Conservation (phyloP, 2,113 vertebrate species). For the Sarotherodon lohbergeri region DNA sequence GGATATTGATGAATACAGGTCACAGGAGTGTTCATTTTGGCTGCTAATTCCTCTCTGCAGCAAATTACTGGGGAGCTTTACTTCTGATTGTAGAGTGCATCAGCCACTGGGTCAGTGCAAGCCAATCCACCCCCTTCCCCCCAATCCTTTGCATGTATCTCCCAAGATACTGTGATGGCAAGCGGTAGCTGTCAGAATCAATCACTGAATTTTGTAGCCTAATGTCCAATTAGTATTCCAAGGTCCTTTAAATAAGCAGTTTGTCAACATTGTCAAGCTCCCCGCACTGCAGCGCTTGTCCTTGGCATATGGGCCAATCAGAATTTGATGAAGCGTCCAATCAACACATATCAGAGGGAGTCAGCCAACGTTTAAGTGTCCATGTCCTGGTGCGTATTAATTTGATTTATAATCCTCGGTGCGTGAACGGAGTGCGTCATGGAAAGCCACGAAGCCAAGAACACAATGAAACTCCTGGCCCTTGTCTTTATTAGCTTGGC, state of each 20-base stretch:
- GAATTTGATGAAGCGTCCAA: constrained; percentile 49
- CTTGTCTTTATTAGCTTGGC: constrained; percentile 48
- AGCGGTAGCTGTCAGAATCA: constrained; percentile 29
- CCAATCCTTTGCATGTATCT: not conserved
- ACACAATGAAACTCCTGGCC: constrained; percentile 42
- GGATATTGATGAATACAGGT: not conserved
- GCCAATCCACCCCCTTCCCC: not conserved
- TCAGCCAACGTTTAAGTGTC: constrained; percentile 19
- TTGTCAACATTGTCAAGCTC: constrained; percentile 41
- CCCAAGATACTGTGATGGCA: not conserved
- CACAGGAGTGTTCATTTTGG: not conserved
- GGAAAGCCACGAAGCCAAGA: constrained; percentile 40
- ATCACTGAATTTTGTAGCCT: constrained; percentile 12
- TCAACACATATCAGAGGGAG: constrained; percentile 27
- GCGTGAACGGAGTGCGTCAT: constrained; percentile 24
- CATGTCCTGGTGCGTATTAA: constrained; percentile 34
- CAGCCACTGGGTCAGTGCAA: not conserved
- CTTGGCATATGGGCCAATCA: constrained; percentile 53
- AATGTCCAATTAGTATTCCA: constrained; percentile 52
- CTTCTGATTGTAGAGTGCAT: not conserved
- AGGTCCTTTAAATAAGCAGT: constrained; percentile 52
- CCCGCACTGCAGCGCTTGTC: constrained; percentile 16
- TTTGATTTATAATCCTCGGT: constrained; percentile 41
- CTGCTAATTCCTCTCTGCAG: not conserved
- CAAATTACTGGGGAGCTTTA: not conserved